phyloP scores from a whole-genome alignment of 2,888 invertebrate species.

The Cephonodes hylas region DNA sequence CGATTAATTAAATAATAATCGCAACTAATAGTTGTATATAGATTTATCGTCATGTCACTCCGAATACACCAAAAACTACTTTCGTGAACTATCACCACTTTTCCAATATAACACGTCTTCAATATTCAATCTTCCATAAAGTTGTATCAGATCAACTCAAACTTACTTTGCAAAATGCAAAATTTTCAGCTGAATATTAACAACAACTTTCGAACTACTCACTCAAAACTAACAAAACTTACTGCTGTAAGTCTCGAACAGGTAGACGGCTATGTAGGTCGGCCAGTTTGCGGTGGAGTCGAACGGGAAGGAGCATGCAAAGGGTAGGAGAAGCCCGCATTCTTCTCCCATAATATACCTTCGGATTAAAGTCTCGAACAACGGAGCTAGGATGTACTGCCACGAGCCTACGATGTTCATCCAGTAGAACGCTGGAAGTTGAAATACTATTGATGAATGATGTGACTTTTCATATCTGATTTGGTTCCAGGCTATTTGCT shows the following conservation, averaged over 20 bases:
- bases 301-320: conserved; percentile 48
- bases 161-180: too few species aligned
- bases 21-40: too few species aligned
- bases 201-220: neutral
- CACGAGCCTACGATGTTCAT: conserved; percentile 40
- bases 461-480: too few species aligned
- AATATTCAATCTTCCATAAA: too few species aligned
- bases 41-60: too few species aligned
- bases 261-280: conserved; percentile 46
- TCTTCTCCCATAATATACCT: conserved; percentile 42
- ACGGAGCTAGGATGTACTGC: conserved; percentile 42
- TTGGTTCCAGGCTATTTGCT: neutral
- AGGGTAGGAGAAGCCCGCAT: conserved; percentile 40
- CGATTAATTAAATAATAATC: too few species aligned
- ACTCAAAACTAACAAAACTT: conserved; percentile 28
- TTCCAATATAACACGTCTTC: too few species aligned
- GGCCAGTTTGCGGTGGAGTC: conserved; percentile 43
- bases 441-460: too few species aligned
- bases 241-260: conserved; percentile 50
- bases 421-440: conserved; percentile 47
- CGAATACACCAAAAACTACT: too few species aligned
- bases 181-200: too few species aligned
- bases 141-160: too few species aligned
- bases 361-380: conserved; percentile 39
- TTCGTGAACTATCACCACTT: too few species aligned